phyloP scores from a whole-genome alignment of 2,113 vertebrate species.

The Isichthys henryi region DNA sequence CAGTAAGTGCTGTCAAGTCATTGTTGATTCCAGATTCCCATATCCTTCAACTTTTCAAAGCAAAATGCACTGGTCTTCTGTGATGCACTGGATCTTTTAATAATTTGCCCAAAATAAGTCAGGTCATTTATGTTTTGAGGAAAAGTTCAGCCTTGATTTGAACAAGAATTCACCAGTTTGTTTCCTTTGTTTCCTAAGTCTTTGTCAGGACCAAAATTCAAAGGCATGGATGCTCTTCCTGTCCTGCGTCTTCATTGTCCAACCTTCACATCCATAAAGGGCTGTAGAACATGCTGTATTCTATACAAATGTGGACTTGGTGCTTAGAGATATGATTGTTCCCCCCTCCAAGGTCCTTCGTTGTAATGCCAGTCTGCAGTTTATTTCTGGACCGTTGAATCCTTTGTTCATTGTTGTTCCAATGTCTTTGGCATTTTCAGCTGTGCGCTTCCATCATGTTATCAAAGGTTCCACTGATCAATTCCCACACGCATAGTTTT shows the following conservation, averaged over 20 bases:
- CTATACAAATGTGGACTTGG: background rate
- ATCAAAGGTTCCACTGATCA: background rate
- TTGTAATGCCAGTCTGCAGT: background rate
- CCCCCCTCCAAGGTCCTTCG: background rate
- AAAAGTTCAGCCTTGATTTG: background rate
- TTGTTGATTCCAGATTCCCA: background rate
- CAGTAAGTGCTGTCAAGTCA: background rate
- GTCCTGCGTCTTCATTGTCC: background rate
- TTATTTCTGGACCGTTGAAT: background rate
- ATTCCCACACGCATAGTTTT: background rate
- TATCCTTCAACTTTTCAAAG: background rate
- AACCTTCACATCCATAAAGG: background rate
- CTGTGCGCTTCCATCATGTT: background rate
- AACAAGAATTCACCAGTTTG: background rate
- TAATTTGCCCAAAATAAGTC: background rate
- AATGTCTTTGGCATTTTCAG: background rate
- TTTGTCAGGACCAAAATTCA: background rate
- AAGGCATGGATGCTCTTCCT: background rate
- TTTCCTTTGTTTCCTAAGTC: background rate
- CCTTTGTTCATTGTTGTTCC: background rate
- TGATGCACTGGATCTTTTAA: background rate
- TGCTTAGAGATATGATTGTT: background rate
- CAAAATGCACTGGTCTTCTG: background rate
- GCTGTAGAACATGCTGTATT: background rate
- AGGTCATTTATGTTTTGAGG: background rate